Base-by-base conservation (phyloP, 1,140 invertebrate species). In the Campoletis sonorensis region DNA sequence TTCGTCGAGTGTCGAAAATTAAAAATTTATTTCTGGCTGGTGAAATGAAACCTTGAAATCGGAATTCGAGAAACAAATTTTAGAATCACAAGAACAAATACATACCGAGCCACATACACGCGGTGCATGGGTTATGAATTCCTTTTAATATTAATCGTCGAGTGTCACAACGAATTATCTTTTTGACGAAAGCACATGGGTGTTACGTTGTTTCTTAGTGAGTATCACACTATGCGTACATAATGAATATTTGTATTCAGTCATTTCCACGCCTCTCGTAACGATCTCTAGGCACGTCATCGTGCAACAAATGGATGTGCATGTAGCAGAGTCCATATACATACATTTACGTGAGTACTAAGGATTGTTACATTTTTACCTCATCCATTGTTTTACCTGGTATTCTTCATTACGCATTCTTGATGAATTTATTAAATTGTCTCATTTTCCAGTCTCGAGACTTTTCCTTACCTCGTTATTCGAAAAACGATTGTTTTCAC, bases 331-430 rank as follows among this genome's bases (percentile, higher is more conserved):
- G 49, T 54, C 37, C 37, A 54, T n/a, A n/a, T 15, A 21, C n/a
- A 54, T 18, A 70, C 10, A 70, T 70, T 70, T 33, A 37, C 40
- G 30, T 70, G 4, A 18, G 16, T 40, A 72, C 70, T 23, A 4
- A 37, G 33, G 70, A 72, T 49, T 33, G 45, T 72, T 72, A 72
- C 45, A 45, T 64, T 72, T 72, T 49, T 72, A 18, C 37, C 21
- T 72, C 70, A 61, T 77, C 73, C 30, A 77, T 77, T 79, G 49
- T 79, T 67, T 67, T 15, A 26, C n/a, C 18, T 13, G 26, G 33
- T 49, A 45, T 68, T 79, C 51, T 30, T 80, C 71, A 68, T 79
- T 54, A 51, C 61, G 58, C 61, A 40, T 58, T 75, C 64, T 76
- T 45, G 37, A 61, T 45, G 75, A 27, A 75, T 77, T 27, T 30